A percentile compares a stretch with the other conserved stretches of the same genome.
Evolutionary conservation across 2,113 vertebrate species (phyloP).

Genomic region (Rynchops niger): DNA sequence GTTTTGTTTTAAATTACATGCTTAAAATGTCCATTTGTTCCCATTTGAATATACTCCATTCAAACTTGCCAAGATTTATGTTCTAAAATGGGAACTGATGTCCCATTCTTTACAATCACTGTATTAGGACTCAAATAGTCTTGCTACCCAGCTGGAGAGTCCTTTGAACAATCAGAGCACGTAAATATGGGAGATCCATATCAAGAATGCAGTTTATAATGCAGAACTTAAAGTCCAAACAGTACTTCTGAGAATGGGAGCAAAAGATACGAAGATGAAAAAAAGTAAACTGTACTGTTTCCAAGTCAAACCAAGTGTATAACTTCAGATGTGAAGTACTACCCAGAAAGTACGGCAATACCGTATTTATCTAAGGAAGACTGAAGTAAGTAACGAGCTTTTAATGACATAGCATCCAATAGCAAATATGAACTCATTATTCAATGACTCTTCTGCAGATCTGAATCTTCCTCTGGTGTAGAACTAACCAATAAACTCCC

Average conservation of each 20-base stretch:
- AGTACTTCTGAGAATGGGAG: not conserved
- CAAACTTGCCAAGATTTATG: constrained; percentile 64
- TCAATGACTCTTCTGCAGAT: not conserved
- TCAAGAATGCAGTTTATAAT: not conserved
- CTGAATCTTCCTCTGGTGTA: not conserved
- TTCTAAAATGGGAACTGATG: constrained; percentile 65
- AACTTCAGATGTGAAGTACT: not conserved
- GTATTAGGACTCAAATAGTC: constrained; percentile 60
- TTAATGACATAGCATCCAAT: not conserved
- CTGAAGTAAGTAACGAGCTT: not conserved
- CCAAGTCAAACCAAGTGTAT: not conserved
- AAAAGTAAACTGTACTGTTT: not conserved
- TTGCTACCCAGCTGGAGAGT: constrained; percentile 61
- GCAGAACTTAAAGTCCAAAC: not conserved
- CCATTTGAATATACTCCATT: constrained; percentile 55
- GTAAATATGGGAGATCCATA: constrained; percentile 60
- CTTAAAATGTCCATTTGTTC: constrained; percentile 65
- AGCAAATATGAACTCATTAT: not conserved
- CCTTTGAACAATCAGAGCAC: constrained; percentile 56
- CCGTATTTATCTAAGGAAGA: not conserved
- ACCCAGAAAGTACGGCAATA: not conserved
- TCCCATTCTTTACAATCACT: constrained; percentile 66
- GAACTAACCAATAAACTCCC: not conserved
- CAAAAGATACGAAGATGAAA: not conserved
- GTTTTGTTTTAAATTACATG: constrained; percentile 66